Evolutionary conservation across 2,797 vertebrate species (phyloP).

Genomic region (Takifugu ocellatus): DNA sequence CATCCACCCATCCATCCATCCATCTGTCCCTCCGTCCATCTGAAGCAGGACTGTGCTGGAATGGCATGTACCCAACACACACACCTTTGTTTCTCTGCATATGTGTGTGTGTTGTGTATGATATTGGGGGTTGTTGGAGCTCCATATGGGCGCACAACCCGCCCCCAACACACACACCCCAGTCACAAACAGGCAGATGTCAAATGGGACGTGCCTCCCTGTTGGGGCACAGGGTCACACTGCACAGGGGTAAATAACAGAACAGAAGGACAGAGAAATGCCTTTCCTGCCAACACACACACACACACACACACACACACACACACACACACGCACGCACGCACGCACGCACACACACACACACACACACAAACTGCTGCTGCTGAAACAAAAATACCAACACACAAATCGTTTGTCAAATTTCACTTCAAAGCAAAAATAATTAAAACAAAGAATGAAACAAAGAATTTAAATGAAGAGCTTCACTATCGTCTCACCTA

Average conservation of each 20-base stretch:
- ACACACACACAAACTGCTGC: slow-evolving; percentile 41
- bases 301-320: slow-evolving; percentile 1
- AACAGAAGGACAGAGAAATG: slow-evolving; percentile 59
- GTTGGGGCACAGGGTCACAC: slow-evolving; percentile 75
- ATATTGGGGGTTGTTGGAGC: slow-evolving; percentile 26
- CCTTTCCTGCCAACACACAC: slow-evolving; percentile 48
- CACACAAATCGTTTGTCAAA: slow-evolving; percentile 22
- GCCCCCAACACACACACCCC: slow-evolving; percentile 6
- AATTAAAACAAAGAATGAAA: too few species aligned
- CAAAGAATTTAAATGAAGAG: too few species aligned
- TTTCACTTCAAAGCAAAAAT: background rate
- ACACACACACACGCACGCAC: slow-evolving; percentile 37
- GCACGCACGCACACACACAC: slow-evolving; percentile 25
- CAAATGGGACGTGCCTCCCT: slow-evolving; percentile 74
- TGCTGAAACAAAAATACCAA: slow-evolving; percentile 59
- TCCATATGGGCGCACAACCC: slow-evolving; percentile 69
- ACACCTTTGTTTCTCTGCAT: background rate
- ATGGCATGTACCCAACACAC: slow-evolving; percentile 34
- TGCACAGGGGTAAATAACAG: slow-evolving; percentile 73
- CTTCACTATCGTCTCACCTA: too few species aligned
- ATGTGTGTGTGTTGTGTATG: slow-evolving; percentile 14
- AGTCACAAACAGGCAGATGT: slow-evolving; percentile 78
- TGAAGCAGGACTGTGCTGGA: slow-evolving; percentile 31
- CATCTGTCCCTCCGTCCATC: background rate
- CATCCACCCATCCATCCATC: background rate